These are phyloP conservation scores for Hippocampus guttulatus DNA, from an alignment of 2,113 vertebrate genomes.

Conservation along the genomic window DNA sequence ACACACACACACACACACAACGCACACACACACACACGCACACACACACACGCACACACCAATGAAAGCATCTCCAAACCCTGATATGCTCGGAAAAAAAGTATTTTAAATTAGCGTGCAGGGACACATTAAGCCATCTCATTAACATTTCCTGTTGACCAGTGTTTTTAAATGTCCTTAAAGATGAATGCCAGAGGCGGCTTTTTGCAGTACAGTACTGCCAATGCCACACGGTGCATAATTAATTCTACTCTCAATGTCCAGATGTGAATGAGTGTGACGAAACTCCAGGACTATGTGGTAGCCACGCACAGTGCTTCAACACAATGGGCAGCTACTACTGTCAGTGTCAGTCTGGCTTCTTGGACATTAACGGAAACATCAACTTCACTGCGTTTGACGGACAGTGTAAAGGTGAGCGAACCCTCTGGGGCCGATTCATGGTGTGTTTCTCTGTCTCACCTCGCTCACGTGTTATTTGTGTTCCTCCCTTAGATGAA, in stretches of 20 bases:
- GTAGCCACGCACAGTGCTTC: rapidly evolving
- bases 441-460: neutral
- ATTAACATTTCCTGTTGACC: too few species aligned
- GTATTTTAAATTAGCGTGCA: too few species aligned
- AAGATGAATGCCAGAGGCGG: neutral
- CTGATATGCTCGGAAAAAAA: too few species aligned
- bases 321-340: slow-evolving; percentile 45
- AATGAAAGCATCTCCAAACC: too few species aligned
- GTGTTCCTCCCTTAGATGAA: slow-evolving; percentile 40
- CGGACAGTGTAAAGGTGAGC: slow-evolving; percentile 46
- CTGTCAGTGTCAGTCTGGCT: slow-evolving; percentile 40
- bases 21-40: too few species aligned
- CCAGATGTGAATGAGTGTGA: slow-evolving; percentile 30
- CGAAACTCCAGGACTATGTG: rapidly evolving
- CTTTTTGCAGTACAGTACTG: neutral
- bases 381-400: rapidly evolving
- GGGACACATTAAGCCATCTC: too few species aligned
- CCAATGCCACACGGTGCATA: neutral
- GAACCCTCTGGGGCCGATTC: neutral
- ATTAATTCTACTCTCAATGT: neutral
- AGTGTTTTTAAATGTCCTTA: neutral
- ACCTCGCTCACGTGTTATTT: neutral
- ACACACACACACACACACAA: too few species aligned
- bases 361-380: rapidly evolving
- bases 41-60: too few species aligned